Base-by-base conservation (phyloP, 2,113 vertebrate genomes). In the Lasiurus cinereus region DNA sequence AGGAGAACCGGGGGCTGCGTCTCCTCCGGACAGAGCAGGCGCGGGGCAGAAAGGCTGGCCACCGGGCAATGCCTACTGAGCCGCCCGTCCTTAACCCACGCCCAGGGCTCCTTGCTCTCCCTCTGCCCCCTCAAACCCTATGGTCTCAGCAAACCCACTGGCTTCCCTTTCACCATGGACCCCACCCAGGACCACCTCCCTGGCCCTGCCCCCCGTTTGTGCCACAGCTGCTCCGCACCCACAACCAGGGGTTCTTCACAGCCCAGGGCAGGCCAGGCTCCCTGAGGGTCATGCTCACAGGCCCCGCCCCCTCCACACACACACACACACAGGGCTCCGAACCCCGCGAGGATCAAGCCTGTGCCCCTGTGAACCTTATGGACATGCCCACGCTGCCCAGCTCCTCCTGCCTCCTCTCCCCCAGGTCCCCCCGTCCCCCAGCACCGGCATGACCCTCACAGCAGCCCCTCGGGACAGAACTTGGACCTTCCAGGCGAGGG, bases 331-430 rank as follows among this genome's bases (percentile, higher is more conserved):
- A 39, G 27, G 3, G 19, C 46, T 10, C 8, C 52, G 27, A 3
- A 12, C 22, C 31, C 59, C 2, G 11, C 0, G 4, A 24, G 8
- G 33, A 33, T 13, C 31, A 66, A 82, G 36, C 62, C 2, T 1
- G 43, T 31, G 33, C 46, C 29, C 6, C 11, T 0, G 0, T 1
- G 10, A 43, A 8, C 14, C 36, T 78, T 22, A 16, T 1, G 0
- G 24, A 36, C 39, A 7, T 14, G 5, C 11, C 14, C 18, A n/a
- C 2, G 4, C 64, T 27, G 8, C n/a, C 59, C 29, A 5, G 33
- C 5, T 69, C 29, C 59, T 36, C 19, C 33, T 52, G 8, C 59
- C 22, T 33, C 16, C 64, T 54, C 31, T 62, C 36, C 19, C 3
- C 15, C 24, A 62, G n/a, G 16, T 19, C 21, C 16, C 18, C 24